Percentiles rank a stretch among this genome's conserved stretches.
Conservation (phyloP, 2,797 vertebrate species). For the Cossypha polioptera region DNA sequence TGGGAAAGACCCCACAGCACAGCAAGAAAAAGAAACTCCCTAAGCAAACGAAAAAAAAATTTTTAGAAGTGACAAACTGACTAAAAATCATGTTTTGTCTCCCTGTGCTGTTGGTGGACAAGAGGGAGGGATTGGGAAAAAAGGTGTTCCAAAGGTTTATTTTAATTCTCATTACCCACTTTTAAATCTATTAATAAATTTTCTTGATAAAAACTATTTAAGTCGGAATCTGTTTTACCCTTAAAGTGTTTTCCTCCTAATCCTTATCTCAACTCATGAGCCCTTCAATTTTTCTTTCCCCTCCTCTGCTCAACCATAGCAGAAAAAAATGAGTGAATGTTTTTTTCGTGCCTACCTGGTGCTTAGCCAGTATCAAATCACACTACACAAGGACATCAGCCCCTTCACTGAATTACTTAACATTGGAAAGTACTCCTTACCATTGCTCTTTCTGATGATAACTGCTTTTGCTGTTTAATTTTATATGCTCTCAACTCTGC, state of each 20-base stretch:
- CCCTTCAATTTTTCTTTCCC: neutral
- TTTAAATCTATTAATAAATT: neutral
- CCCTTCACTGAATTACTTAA: neutral
- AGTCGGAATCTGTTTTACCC: neutral
- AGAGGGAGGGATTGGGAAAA: neutral
- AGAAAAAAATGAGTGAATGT: neutral
- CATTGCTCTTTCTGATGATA: conserved; percentile 76
- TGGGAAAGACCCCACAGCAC: neutral
- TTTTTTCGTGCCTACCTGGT: no score
- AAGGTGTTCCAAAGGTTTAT: neutral
- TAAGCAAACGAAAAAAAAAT: neutral
- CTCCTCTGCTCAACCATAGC: neutral
- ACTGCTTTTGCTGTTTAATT: conserved; percentile 80
- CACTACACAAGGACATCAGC: neutral
- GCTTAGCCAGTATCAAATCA: neutral
- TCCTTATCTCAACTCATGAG: neutral
- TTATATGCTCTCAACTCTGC: conserved; percentile 82
- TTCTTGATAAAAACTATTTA: neutral
- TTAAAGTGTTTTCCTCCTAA: neutral
- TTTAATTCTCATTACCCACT: neutral
- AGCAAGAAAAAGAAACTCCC: neutral
- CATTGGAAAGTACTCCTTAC: conserved; percentile 71
- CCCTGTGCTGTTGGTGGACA: fast-evolving
- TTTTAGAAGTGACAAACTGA: neutral
- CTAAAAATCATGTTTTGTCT: neutral